These are phyloP conservation scores for Terebella lapidaria DNA, from an alignment of 2,888 invertebrate species.

Conservation along the genomic window DNA sequence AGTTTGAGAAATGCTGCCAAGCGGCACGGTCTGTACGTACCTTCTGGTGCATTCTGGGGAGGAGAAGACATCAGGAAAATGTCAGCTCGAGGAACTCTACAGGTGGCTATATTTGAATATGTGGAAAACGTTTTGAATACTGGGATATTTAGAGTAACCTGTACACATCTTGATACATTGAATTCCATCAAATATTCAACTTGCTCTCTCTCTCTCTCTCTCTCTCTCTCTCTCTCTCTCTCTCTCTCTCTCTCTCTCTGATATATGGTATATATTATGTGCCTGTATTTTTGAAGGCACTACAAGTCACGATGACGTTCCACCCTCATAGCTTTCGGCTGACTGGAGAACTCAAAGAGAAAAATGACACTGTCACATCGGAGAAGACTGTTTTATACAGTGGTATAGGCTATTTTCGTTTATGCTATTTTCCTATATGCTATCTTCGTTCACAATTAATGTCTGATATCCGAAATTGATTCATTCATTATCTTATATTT, in stretches of 20 bases:
- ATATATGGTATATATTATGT: neutral
- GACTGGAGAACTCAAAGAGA: neutral
- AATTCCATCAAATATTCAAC: too few species aligned
- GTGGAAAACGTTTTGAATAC: too few species aligned
- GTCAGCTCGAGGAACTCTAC: constrained; percentile 56
- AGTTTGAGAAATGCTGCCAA: constrained; percentile 43
- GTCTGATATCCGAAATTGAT: too few species aligned
- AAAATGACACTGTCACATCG: constrained; percentile 17
- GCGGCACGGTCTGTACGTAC: constrained; percentile 55
- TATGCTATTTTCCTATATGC: too few species aligned
- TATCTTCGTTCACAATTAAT: too few species aligned
- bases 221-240: too few species aligned
- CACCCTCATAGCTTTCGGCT: constrained; percentile 7
- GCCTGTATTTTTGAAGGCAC: constrained; percentile 1
- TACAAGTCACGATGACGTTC: constrained; percentile 15
- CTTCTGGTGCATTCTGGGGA: constrained; percentile 60
- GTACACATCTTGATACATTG: too few species aligned
- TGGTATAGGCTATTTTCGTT: too few species aligned
- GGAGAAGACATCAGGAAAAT: constrained; percentile 58
- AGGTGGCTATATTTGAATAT: constrained; percentile 34
- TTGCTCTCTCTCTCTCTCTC: too few species aligned
- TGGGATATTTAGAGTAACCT: too few species aligned
- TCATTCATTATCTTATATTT: too few species aligned
- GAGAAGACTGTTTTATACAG: constrained; percentile 54
- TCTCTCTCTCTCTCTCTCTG: too few species aligned